A percentile compares a stretch with the other conserved stretches of the same genome.
Conservation (phyloP, 2,113 vertebrate genomes). For the Neolamprologus fasciatus region DNA sequence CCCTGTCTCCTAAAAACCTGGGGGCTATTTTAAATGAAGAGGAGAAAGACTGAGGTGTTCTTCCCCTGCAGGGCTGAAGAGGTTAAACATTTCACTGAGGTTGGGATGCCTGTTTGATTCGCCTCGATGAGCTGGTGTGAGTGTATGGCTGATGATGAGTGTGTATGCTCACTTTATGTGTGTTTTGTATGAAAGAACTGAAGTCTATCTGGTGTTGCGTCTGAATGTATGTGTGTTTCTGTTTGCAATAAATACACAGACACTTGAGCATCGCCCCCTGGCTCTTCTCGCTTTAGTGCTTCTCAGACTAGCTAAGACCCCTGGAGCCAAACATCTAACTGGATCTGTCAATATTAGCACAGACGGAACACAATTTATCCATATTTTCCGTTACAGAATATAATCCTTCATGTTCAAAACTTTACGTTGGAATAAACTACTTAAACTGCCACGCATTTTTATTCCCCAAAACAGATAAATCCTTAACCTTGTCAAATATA, state of each 20-base stretch:
- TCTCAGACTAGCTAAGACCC: slow-evolving; percentile 49
- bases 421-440: slow-evolving; percentile 19
- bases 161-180: not conserved
- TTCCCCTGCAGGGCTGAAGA: not conserved
- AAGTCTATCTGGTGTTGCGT: not conserved
- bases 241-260: slow-evolving; percentile 55
- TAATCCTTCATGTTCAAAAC: slow-evolving; percentile 39
- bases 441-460: slow-evolving; percentile 1
- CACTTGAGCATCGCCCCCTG: slow-evolving; percentile 44
- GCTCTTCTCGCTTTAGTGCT: slow-evolving; percentile 54
- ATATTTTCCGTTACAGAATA: slow-evolving; percentile 9
- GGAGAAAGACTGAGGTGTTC: slow-evolving; percentile 18
- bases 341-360: slow-evolving; percentile 58
- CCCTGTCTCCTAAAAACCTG: slow-evolving; percentile 13
- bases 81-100: slow-evolving; percentile 33
- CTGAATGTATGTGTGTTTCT: slow-evolving; percentile 8
- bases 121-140: slow-evolving; percentile 14
- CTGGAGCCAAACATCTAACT: slow-evolving; percentile 53
- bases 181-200: not conserved
- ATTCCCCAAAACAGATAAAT: not conserved
- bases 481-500: not conserved
- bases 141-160: slow-evolving; percentile 18
- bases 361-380: slow-evolving; percentile 25
- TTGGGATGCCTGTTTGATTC: slow-evolving; percentile 33
- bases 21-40: slow-evolving; percentile 23